Base-by-base conservation (phyloP, 2,888 invertebrate genomes). In the Drosophila koepferae region DNA sequence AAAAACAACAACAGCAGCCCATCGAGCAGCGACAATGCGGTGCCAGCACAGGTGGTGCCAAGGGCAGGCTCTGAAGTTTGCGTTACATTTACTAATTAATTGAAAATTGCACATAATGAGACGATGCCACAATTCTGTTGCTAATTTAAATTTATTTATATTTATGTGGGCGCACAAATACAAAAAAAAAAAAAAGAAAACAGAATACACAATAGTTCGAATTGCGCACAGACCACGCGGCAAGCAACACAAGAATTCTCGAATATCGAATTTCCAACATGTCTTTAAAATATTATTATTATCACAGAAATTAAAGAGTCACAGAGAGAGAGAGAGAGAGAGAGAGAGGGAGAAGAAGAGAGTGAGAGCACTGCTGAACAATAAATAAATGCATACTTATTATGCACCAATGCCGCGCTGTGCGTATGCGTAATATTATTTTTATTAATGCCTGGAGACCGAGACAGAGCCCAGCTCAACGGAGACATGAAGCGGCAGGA, bases 11-110 rank as follows among this genome's bases (percentile, higher is more conserved):
- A 43, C 46, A 46, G n/a, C 56, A 2, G 51, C 56, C 61, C 10
- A 10, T 10, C n/a, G 31, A n/a, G n/a, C 49, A 5, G 49, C 49
- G 66, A 53, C 62, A 77, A 55, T 56, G 31, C 56, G 58, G 43
- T 3, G 55, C 55, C 66, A 31, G 46, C 20, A 49, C 44, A 62
- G 55, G 51, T 38, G 54, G 14, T 28, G 9, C 16, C n/a, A 6
- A 23, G 38, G 40, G 28, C 18, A 34, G 34, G 18, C 46, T 34
- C 40, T 41, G 56, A 56, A 56, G 82, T 59, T 74, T 72, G 81
- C 75, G 86, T 88, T 90, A 74, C 90, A 86, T 89, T 86, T 74
- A 82, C 88, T 86, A 86, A 86, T 90, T 86, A 86, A 86, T 86
- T 86, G 88, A 86, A 89, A 88, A 86, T 75, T 71, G 69, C 76